Evolutionary conservation across 2,113 vertebrate species (phyloP).

Genomic region (Neogale vison): DNA sequence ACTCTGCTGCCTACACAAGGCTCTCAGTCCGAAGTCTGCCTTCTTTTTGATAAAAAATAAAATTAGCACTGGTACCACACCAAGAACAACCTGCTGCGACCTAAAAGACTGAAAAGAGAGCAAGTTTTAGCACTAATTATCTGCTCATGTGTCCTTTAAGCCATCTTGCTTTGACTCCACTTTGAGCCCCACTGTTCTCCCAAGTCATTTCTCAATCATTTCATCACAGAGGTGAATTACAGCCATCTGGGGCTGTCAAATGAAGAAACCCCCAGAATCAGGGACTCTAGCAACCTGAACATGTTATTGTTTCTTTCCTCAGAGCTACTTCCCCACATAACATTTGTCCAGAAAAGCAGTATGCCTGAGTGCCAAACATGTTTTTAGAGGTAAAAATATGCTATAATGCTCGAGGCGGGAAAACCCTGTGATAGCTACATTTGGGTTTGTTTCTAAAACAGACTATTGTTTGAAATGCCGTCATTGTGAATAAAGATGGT

Average conservation of each 20-base stretch:
- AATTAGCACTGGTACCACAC: background rate
- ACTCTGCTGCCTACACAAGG: background rate
- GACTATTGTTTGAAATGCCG: conserved; percentile 1
- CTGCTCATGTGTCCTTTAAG: background rate
- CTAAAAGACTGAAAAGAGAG: background rate
- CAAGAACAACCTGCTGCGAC: background rate
- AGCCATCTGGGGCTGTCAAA: background rate
- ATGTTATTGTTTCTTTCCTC: background rate
- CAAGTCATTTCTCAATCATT: background rate
- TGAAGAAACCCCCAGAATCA: background rate
- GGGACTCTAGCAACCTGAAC: background rate
- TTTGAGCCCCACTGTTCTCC: background rate
- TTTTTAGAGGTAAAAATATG: background rate
- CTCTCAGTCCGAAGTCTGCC: background rate
- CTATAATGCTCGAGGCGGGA: background rate
- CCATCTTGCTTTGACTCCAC: background rate
- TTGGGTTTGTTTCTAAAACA: conserved; percentile 41
- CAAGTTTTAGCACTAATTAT: background rate
- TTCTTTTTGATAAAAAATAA: background rate
- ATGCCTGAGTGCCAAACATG: background rate
- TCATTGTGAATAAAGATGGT: conserved; percentile 43
- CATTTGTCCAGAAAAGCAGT: background rate
- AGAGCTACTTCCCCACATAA: background rate
- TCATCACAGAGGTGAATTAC: background rate
- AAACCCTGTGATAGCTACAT: background rate